Conservation (phyloP, 1,140 invertebrate genomes). For the Aethina tumida region DNA sequence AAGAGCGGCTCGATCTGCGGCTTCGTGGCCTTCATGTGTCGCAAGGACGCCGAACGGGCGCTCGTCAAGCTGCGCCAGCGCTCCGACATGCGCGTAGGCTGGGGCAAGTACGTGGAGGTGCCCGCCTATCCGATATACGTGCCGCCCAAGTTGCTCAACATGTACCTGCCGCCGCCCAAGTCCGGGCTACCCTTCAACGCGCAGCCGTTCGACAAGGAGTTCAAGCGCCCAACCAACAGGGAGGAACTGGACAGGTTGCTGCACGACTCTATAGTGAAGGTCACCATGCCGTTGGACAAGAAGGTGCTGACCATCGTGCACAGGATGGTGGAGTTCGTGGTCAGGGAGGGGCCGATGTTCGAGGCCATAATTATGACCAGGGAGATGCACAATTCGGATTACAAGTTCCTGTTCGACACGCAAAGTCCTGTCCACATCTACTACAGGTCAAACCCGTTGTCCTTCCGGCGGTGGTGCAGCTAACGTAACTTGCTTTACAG, state of each 20-base stretch:
- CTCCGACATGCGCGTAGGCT: constrained; percentile 96
- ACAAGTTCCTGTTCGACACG: constrained; percentile 94
- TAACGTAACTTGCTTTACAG: constrained; percentile 38
- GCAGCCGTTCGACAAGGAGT: constrained; percentile 52
- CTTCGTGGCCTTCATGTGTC: constrained; percentile 87
- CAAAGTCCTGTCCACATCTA: constrained; percentile 93
- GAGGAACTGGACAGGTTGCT: constrained; percentile 66
- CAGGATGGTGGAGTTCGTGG: constrained; percentile 98
- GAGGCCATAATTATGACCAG: constrained; percentile 98
- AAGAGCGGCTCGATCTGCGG: constrained; percentile 60
- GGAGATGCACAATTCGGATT: constrained; percentile 92
- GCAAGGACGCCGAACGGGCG: constrained; percentile 76
- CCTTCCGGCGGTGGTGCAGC: not conserved
- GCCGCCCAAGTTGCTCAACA: constrained; percentile 75
- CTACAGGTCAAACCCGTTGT: constrained; percentile 46
- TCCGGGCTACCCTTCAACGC: constrained; percentile 96
- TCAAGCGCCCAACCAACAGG: constrained; percentile 39
- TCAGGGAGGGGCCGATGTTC: constrained; percentile 96
- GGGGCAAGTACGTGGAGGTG: constrained; percentile 91
- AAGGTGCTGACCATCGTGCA: constrained; percentile 76
- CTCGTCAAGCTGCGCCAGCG: constrained; percentile 68
- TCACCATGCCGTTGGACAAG: constrained; percentile 66
- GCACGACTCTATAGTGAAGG: constrained; percentile 86
- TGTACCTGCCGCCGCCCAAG: constrained; percentile 65
- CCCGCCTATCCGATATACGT: constrained; percentile 95